These are phyloP conservation scores for Norana najaformis DNA, from an alignment of 2,888 invertebrate genomes.

Conservation along the genomic window DNA sequence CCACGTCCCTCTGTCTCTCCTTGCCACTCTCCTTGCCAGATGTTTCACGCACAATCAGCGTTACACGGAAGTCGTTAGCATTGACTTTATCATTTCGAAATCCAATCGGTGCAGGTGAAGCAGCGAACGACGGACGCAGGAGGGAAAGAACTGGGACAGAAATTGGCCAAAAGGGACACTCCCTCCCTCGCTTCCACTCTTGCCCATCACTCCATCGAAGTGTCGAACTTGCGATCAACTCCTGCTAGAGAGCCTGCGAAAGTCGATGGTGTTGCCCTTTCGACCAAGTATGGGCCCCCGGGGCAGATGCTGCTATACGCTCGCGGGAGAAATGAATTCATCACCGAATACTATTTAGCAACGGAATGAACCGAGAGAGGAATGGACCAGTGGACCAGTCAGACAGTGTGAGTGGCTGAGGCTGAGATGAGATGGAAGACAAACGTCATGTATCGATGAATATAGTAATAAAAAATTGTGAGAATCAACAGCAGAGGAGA, in stretches of 20 bases:
- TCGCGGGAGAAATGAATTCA: neutral
- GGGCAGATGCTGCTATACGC: neutral
- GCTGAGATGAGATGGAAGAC: neutral
- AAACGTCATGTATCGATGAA: neutral
- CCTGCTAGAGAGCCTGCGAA: neutral
- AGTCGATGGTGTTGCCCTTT: neutral
- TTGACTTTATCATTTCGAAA: neutral
- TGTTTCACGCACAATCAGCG: neutral
- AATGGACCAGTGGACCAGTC: neutral
- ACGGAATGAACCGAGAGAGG: neutral
- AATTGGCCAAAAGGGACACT: neutral
- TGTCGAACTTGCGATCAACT: neutral
- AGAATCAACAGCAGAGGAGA: no score
- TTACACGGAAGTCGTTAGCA: neutral
- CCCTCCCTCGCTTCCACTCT: conserved; percentile 4
- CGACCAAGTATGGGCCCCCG: neutral
- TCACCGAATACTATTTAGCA: neutral
- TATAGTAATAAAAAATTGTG: no score
- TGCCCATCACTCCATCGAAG: neutral
- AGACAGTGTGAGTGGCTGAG: neutral
- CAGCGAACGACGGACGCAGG: neutral
- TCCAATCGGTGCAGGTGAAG: neutral
- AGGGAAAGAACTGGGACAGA: neutral
- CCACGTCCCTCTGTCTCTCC: neutral
- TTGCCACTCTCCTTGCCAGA: neutral